Evolutionary conservation across 2,797 vertebrate genomes (phyloP).

Genomic region (Clarias pachynema): DNA sequence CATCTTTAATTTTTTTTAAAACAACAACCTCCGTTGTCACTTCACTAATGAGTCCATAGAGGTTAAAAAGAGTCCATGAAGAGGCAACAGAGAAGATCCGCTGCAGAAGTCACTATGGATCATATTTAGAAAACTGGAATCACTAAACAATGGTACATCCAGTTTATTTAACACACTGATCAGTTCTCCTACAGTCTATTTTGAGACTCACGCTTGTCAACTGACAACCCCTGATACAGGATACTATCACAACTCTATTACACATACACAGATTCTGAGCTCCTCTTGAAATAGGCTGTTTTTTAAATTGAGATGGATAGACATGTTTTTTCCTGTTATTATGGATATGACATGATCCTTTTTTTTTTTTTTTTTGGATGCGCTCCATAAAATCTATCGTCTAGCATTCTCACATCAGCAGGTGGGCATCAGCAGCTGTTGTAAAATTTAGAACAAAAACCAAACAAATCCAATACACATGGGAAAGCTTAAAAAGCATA

Average conservation of each 20-base stretch:
- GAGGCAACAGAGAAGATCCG: neutral
- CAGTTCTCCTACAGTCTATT: neutral
- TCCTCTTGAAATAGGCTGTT: neutral
- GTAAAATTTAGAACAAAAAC: conserved; percentile 6
- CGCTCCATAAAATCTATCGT: neutral
- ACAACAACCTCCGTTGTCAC: too few relatives aligned
- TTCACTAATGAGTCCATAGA: neutral
- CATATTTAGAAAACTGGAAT: neutral
- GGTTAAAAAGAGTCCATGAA: neutral
- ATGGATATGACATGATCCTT: neutral
- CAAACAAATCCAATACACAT: conserved; percentile 24
- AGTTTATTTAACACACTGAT: neutral
- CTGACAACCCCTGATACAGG: neutral
- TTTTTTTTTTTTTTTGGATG: neutral
- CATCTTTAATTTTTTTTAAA: neutral
- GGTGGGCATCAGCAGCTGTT: conserved; percentile 15
- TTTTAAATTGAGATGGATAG: conserved; percentile 2
- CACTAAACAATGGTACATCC: neutral
- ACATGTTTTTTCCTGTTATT: neutral
- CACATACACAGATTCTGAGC: neutral
- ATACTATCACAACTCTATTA: neutral
- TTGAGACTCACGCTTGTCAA: too few relatives aligned
- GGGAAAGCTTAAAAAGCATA: neutral
- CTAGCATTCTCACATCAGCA: conserved; percentile 2
- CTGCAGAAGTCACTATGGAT: neutral